These are phyloP conservation scores for Plecturocebus donacophilus DNA, from an alignment of 2,113 vertebrate genomes.

Conservation along the genomic window DNA sequence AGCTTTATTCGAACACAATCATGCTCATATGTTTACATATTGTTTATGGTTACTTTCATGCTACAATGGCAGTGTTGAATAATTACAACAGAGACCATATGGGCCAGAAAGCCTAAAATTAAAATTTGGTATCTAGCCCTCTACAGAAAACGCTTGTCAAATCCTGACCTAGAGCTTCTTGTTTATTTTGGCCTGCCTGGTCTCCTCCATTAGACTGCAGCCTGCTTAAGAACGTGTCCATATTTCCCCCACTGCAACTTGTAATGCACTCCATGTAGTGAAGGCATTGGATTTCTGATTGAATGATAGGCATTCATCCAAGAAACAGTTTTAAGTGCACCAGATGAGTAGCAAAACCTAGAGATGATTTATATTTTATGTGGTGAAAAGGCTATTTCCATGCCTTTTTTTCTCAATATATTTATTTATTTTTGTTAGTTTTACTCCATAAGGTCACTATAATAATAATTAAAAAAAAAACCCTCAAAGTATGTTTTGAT, in stretches of 20 bases:
- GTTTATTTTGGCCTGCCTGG: conserved; percentile 28
- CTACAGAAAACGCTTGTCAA: not conserved
- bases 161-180: not conserved
- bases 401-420: conserved; percentile 28
- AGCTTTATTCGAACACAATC: not conserved
- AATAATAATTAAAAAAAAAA: not conserved
- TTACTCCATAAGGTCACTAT: not conserved
- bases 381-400: conserved; percentile 41
- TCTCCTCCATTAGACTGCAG: not conserved
- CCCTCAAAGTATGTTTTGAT: not conserved
- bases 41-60: not conserved
- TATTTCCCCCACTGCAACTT: not conserved
- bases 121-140: not conserved
- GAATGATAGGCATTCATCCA: conserved; percentile 59
- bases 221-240: not conserved
- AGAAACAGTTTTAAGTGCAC: conserved; percentile 49
- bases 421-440: not conserved
- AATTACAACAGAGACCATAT: not conserved
- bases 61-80: not conserved
- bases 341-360: conserved; percentile 53
- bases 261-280: not conserved
- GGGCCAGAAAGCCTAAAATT: not conserved
- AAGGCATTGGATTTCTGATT: conserved; percentile 34
- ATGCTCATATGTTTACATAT: not conserved
- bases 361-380: conserved; percentile 61